These are phyloP conservation scores for Oriolus oriolus DNA, from an alignment of 2,113 vertebrate species.

Conservation along the genomic window DNA sequence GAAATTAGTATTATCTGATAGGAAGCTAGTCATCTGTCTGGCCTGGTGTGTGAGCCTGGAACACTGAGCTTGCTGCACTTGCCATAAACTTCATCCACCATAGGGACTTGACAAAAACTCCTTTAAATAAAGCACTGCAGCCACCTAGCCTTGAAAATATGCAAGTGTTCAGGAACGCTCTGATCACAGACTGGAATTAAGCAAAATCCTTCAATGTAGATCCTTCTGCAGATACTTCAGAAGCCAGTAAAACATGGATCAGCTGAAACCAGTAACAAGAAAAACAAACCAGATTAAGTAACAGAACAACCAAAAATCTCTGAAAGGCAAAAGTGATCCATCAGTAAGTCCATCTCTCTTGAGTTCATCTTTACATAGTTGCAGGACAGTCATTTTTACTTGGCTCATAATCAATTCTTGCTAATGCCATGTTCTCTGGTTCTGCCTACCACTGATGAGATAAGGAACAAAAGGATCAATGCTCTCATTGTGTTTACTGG, in stretches of 20 bases:
- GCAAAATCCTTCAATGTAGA: not conserved
- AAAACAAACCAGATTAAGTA: not conserved
- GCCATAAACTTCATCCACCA: not conserved
- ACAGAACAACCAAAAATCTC: not conserved
- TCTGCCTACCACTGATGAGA: constrained; percentile 28
- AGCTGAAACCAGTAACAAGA: not conserved
- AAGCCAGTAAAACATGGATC: not conserved
- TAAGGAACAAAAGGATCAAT: constrained; percentile 42
- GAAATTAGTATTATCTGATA: not conserved
- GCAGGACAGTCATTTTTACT: not conserved
- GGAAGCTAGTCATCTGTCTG: not conserved
- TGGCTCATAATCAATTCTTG: constrained; percentile 30
- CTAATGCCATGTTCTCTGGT: not conserved
- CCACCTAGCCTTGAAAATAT: constrained; percentile 57
- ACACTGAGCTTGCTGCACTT: not conserved
- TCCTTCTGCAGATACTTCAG: not conserved
- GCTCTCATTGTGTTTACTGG: constrained; percentile 30
- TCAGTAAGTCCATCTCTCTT: not conserved
- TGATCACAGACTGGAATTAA: not conserved
- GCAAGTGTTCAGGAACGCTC: constrained; percentile 15
- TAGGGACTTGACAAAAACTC: not conserved
- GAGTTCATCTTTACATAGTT: not conserved
- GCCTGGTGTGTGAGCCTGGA: not conserved
- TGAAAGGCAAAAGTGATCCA: not conserved
- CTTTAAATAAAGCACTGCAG: constrained; percentile 51